phyloP scores from a whole-genome alignment of 2,113 vertebrate species.

The Cyanoramphus novaezelandiae region DNA sequence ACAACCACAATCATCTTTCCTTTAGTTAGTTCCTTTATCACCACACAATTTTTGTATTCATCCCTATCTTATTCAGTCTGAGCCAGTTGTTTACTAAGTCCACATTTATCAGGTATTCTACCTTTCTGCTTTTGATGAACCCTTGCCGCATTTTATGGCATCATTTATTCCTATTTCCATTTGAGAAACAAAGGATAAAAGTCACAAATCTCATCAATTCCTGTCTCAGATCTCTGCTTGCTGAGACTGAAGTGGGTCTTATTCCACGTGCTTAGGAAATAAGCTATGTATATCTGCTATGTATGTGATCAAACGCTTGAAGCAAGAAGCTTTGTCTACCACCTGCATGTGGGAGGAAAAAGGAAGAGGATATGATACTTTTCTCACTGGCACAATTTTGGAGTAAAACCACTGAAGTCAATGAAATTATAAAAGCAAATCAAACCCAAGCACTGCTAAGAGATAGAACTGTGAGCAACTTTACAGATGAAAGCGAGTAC shows the following conservation, averaged over 20 bases:
- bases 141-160: neutral
- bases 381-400: neutral
- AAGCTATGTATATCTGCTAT: neutral
- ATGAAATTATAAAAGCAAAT: slow-evolving; percentile 10
- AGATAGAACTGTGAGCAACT: neutral
- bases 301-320: neutral
- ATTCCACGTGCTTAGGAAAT: neutral
- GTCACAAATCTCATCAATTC: neutral
- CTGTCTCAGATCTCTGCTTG: neutral
- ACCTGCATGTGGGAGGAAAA: neutral
- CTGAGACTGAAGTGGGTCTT: neutral
- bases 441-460: slow-evolving; percentile 11
- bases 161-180: neutral
- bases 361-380: neutral
- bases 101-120: neutral
- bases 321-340: neutral
- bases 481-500: neutral
- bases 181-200: neutral
- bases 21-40: neutral
- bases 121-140: neutral
- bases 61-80: neutral
- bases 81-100: neutral
- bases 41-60: neutral
- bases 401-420: neutral
- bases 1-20: neutral